These are phyloP conservation scores for Tenthredo scrophulariae DNA, from an alignment of 2,888 invertebrate species.

Conservation along the genomic window DNA sequence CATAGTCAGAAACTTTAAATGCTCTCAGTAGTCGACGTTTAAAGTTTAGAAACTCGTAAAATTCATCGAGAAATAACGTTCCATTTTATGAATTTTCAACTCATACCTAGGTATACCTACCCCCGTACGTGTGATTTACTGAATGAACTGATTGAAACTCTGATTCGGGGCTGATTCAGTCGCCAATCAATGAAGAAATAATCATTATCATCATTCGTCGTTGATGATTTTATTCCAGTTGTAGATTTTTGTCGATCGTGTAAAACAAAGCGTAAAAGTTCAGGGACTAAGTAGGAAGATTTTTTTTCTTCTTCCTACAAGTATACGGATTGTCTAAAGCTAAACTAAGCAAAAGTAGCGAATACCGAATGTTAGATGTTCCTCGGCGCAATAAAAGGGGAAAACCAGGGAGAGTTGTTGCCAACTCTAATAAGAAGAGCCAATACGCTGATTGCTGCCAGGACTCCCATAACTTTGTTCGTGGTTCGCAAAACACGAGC, in stretches of 20 bases:
- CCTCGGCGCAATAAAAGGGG: conserved; percentile 62
- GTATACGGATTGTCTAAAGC: conserved; percentile 37
- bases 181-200: background rate
- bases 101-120: background rate
- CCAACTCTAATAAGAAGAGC: conserved; percentile 74
- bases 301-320: background rate
- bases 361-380: conserved; percentile 38
- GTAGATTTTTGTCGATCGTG: background rate
- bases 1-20: conserved; percentile 46
- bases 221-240: background rate
- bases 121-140: background rate
- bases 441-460: conserved; percentile 74
- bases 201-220: background rate
- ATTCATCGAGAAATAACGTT: conserved; percentile 24
- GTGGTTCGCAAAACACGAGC: conserved; percentile 71
- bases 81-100: conserved; percentile 42
- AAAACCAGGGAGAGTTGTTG: conserved; percentile 61
- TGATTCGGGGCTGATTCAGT: background rate
- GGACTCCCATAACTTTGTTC: conserved; percentile 64
- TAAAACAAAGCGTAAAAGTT: background rate
- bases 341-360: conserved; percentile 2
- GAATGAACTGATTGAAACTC: background rate
- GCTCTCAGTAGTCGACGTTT: conserved; percentile 27
- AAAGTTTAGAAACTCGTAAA: conserved; percentile 46
- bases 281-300: background rate